Conservation (phyloP, 1,140 invertebrate species). For the Solenopsis invicta region DNA sequence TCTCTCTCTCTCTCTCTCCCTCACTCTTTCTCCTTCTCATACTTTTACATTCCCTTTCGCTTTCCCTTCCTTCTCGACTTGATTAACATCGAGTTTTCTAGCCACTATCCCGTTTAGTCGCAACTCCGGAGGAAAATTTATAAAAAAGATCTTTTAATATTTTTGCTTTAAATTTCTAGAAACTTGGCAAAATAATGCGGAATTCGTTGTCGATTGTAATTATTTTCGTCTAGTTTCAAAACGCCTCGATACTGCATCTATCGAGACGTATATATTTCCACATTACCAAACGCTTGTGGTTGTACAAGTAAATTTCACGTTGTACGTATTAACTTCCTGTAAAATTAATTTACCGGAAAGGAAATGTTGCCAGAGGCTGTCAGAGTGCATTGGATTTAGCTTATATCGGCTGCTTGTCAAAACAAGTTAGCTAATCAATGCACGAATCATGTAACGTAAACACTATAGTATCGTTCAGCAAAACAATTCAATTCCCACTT, state of each 20-base stretch:
- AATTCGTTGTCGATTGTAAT: not conserved
- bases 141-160: not conserved
- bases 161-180: not conserved
- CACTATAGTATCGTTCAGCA: not conserved
- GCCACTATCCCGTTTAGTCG: conserved; percentile 13
- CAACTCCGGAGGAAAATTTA: not conserved
- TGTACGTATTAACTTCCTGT: conserved; percentile 13
- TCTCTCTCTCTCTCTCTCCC: conserved; percentile 47
- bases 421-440: conserved; percentile 38
- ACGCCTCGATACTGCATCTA: not conserved
- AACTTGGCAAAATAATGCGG: not conserved
- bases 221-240: conserved; percentile 10
- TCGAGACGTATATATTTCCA: no score
- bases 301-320: conserved; percentile 16
- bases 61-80: conserved; percentile 12
- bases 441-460: conserved; percentile 21
- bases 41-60: conserved; percentile 46
- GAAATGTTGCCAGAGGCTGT: conserved; percentile 24
- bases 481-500: not conserved
- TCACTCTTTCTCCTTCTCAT: conserved; percentile 40
- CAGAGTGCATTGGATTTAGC: conserved; percentile 4
- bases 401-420: conserved; percentile 11
- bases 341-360: conserved; percentile 26
- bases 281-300: not conserved
- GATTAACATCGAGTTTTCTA: conserved; percentile 36